A percentile compares a stretch with the other conserved stretches of the same genome.
Evolutionary conservation across 2,888 invertebrate genomes (phyloP).

Genomic region (Lomographa bimaculata): DNA sequence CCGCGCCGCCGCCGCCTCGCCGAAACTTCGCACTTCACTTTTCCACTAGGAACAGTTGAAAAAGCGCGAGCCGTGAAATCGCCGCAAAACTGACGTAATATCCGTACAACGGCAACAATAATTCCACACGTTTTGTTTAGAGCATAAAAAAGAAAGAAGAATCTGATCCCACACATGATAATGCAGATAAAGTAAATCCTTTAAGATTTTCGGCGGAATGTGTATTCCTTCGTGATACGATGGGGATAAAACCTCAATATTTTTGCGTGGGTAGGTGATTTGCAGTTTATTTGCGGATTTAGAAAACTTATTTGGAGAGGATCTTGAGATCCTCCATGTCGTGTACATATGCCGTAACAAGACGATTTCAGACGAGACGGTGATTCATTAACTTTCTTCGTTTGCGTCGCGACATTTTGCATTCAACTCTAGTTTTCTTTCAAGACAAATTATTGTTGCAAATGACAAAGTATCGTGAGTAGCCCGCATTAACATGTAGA

Average conservation of each 20-base stretch:
- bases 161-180: not conserved
- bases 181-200: slow-evolving; percentile 7
- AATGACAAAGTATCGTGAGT: slow-evolving; percentile 51
- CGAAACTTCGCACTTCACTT: slow-evolving; percentile 82
- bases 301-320: slow-evolving; percentile 5
- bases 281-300: not conserved
- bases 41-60: slow-evolving; percentile 73
- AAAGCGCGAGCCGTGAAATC: slow-evolving; percentile 76
- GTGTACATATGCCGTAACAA: slow-evolving; percentile 4
- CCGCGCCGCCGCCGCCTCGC: slow-evolving; percentile 66
- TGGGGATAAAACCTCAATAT: slow-evolving; percentile 1
- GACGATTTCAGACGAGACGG: slow-evolving; percentile 16
- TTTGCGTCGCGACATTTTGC: slow-evolving; percentile 18
- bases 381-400: slow-evolving; percentile 27
- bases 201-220: slow-evolving; percentile 1
- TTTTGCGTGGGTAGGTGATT: not conserved
- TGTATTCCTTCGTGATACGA: not conserved
- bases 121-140: slow-evolving; percentile 28
- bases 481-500: slow-evolving; percentile 50
- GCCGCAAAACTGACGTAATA: slow-evolving; percentile 73
- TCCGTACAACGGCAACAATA: slow-evolving; percentile 38
- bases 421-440: slow-evolving; percentile 24
- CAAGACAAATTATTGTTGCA: slow-evolving; percentile 37
- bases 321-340: no score
- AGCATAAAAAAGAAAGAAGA: no score